phyloP scores from a whole-genome alignment of 30 jellyfish, hydroid and myxozoan genomes.

The Cassiopea xamachana region DNA sequence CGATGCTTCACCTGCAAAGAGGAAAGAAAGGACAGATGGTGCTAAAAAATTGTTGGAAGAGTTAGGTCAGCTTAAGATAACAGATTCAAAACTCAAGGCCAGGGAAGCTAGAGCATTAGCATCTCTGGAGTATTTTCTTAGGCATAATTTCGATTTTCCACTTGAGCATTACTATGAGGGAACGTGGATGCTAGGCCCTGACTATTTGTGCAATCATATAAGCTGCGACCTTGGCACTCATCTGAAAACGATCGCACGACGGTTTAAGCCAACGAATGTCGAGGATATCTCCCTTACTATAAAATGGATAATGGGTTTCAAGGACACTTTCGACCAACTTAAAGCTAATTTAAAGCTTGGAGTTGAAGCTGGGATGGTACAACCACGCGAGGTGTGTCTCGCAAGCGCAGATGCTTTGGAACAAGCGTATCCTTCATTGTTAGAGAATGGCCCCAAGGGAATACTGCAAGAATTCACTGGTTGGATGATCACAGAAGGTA shows the following conservation, averaged over 20 bases:
- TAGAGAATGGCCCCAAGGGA: conserved; percentile 60
- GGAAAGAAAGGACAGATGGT: conserved; percentile 72
- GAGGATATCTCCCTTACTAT: conserved; percentile 56
- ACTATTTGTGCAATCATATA: conserved; percentile 80
- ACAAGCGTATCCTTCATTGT: conserved; percentile 41
- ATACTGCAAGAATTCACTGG: conserved; percentile 41
- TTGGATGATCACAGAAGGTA: conserved; percentile 33
- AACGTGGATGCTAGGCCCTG: conserved; percentile 91
- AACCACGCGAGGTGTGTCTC: conserved; percentile 54
- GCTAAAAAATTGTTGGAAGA: conserved; percentile 43
- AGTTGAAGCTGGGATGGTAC: conserved; percentile 75
- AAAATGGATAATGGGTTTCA: conserved; percentile 68
- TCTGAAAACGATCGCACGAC: conserved; percentile 41
- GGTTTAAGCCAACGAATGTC: conserved; percentile 51
- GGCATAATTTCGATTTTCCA: conserved; percentile 75
- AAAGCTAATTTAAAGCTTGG: conserved; percentile 61
- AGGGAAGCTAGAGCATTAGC: conserved; percentile 76
- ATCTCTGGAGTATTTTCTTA: conserved; percentile 64
- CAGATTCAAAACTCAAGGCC: conserved; percentile 51
- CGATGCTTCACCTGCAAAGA: conserved; percentile 65
- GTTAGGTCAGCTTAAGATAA: conserved; percentile 25
- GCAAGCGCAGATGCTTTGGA: conserved; percentile 69
- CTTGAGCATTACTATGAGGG: conserved; percentile 82
- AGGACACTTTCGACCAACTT: conserved; percentile 69
- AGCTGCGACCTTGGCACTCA: conserved; percentile 68